phyloP scores from a whole-genome alignment of 2,797 vertebrate genomes.

The Amazonetta brasiliensis region DNA sequence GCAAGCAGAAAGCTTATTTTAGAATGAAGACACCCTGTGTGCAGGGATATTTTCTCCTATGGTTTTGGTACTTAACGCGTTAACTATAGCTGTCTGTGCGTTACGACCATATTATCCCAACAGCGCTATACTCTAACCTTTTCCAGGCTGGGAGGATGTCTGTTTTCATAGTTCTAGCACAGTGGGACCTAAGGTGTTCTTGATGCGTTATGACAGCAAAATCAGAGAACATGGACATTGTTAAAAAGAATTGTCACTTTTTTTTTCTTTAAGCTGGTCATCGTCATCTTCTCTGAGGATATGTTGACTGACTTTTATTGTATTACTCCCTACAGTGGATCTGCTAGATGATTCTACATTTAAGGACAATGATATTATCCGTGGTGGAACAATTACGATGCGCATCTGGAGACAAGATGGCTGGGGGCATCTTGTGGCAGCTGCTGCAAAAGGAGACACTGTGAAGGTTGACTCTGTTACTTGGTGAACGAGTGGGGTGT shows the following conservation, averaged over 20 bases:
- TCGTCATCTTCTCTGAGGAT: not conserved
- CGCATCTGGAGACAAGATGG: conserved; percentile 77
- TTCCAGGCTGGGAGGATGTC: not conserved
- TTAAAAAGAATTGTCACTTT: not conserved
- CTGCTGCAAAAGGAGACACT: conserved; percentile 72
- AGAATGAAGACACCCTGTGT: not conserved
- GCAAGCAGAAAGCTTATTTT: not conserved
- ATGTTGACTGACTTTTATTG: not conserved
- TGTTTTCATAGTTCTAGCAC: not conserved
- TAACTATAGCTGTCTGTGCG: not conserved
- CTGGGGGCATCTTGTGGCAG: conserved; percentile 70
- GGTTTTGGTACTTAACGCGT: not conserved
- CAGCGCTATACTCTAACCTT: not conserved
- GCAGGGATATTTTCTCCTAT: not conserved
- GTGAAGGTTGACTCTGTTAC: conserved; percentile 51
- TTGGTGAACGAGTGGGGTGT: not conserved
- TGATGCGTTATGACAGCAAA: not conserved
- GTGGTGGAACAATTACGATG: conserved; percentile 66
- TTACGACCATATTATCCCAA: not conserved
- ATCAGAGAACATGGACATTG: not conserved
- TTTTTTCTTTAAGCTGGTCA: not conserved
- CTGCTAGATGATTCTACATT: conserved; percentile 69
- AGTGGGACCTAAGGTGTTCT: not conserved
- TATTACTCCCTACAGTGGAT: conserved; percentile 56
- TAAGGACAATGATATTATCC: conserved; percentile 64